Evolutionary conservation across 1,140 invertebrate species (phyloP).

Genomic region (Glossosoma conforme): DNA sequence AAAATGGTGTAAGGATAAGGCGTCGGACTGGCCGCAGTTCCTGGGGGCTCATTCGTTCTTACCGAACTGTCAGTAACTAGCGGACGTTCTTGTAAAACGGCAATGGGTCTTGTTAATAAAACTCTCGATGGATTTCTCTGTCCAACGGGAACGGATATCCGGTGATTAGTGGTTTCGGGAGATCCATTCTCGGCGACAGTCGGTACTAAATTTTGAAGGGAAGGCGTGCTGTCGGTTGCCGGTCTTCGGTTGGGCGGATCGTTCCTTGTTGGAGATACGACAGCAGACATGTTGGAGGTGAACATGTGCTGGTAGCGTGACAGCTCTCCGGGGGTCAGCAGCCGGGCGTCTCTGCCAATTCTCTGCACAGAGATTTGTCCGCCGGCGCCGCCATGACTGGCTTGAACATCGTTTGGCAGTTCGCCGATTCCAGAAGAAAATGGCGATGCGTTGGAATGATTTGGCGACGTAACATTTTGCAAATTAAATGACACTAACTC

Average conservation of each 20-base stretch:
- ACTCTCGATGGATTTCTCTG: conserved; percentile 10
- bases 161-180: not conserved
- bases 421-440: conserved; percentile 22
- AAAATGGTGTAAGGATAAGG: conserved; percentile 4
- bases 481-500: conserved; percentile 36
- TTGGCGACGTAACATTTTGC: conserved; percentile 18
- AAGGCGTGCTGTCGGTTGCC: not conserved
- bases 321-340: conserved; percentile 40
- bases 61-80: too few species aligned
- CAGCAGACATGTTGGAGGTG: conserved; percentile 20
- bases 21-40: conserved; percentile 2
- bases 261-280: not conserved
- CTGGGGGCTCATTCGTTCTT: not conserved
- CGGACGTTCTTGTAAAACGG: conserved; percentile 10
- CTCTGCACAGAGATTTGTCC: conserved; percentile 44
- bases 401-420: conserved; percentile 20
- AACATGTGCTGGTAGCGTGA: conserved; percentile 34
- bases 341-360: conserved; percentile 44
- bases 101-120: conserved; percentile 2
- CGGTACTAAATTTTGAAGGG: conserved; percentile 17
- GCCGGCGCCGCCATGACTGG: conserved; percentile 5
- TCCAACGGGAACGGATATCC: conserved; percentile 3
- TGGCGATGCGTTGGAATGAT: conserved; percentile 25
- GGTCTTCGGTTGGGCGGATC: conserved; percentile 5
- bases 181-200: conserved; percentile 12